Evolutionary conservation across 1,140 invertebrate species (phyloP).

Genomic region (Brachionus paranguensis): DNA sequence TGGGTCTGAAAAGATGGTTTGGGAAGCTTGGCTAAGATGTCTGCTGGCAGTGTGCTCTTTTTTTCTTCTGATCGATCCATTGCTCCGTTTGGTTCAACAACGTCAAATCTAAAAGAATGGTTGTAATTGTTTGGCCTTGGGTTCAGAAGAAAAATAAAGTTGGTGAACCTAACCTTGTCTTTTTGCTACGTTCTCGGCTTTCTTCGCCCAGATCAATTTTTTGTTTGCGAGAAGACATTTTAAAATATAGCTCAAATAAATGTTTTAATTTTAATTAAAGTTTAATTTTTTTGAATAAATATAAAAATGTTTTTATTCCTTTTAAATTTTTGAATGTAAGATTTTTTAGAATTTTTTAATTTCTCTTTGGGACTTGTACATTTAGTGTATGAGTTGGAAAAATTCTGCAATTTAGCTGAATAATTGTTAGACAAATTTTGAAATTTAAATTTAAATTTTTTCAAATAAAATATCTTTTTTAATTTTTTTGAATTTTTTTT

Average conservation of each 20-base stretch:
- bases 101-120: background rate
- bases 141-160: background rate
- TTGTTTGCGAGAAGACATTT: slow-evolving; percentile 36
- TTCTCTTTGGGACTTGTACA: background rate
- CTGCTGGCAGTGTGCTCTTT: slow-evolving; percentile 2
- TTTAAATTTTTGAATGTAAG: background rate
- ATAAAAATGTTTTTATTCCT: background rate
- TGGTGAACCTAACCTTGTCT: background rate
- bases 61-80: background rate
- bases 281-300: background rate
- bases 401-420: background rate
- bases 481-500: background rate
- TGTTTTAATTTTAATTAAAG: background rate
- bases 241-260: background rate
- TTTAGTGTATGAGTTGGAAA: background rate
- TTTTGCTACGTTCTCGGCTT: background rate
- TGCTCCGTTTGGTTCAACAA: background rate
- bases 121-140: too few relatives aligned
- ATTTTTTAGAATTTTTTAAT: background rate
- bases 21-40: slow-evolving; percentile 18
- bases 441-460: background rate
- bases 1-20: background rate
- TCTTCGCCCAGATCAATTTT: slow-evolving; percentile 29
- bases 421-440: background rate
- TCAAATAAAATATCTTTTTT: too few relatives aligned